These are phyloP conservation scores for Drosophila testacea DNA, from an alignment of 2,888 invertebrate species.

Conservation along the genomic window DNA sequence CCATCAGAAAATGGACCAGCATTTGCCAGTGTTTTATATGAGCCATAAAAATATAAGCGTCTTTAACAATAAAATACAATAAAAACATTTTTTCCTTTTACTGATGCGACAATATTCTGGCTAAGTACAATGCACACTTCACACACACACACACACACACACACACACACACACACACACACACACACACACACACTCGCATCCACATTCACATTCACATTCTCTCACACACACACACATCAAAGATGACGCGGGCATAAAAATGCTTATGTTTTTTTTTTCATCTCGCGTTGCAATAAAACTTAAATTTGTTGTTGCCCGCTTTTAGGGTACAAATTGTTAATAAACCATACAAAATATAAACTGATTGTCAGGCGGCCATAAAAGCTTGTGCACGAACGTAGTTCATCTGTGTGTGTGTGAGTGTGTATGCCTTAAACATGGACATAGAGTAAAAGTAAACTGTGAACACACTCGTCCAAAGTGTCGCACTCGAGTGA, in stretches of 20 bases:
- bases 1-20: slow-evolving; percentile 10
- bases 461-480: slow-evolving; percentile 52
- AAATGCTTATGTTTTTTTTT: slow-evolving; percentile 29
- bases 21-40: slow-evolving; percentile 54
- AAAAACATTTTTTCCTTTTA: slow-evolving; percentile 41
- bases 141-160: slow-evolving; percentile 5
- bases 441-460: slow-evolving; percentile 25
- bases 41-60: slow-evolving; percentile 56
- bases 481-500: slow-evolving; percentile 68
- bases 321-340: slow-evolving; percentile 57
- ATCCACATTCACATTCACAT: not conserved
- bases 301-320: slow-evolving; percentile 54
- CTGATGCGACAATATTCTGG: slow-evolving; percentile 59
- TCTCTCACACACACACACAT: not conserved
- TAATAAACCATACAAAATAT: slow-evolving; percentile 71
- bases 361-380: slow-evolving; percentile 61
- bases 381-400: slow-evolving; percentile 49
- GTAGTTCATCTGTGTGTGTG: slow-evolving; percentile 8
- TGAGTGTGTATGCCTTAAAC: slow-evolving; percentile 11
- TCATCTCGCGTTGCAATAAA: slow-evolving; percentile 44
- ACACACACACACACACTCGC: slow-evolving; percentile 5
- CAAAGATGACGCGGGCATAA: slow-evolving; percentile 49
- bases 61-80: slow-evolving; percentile 62
- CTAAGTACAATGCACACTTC: slow-evolving; percentile 32
- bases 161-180: slow-evolving; percentile 4